Conservation (phyloP, 92 coral and sea anemone species). For the Bergia sp. region DNA sequence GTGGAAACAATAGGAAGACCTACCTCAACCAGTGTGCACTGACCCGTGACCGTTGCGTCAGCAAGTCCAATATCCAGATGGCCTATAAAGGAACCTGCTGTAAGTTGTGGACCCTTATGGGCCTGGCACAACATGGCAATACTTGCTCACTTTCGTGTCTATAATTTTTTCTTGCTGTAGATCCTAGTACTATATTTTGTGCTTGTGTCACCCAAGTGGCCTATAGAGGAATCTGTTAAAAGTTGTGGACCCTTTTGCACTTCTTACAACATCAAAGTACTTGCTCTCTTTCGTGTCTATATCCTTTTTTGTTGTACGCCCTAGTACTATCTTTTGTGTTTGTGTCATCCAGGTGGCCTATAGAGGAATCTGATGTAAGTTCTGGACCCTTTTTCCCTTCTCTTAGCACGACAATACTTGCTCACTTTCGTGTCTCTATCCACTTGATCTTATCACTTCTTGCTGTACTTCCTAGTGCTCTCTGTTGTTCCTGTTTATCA, state of each 20-base stretch:
- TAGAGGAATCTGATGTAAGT: constrained; percentile 86
- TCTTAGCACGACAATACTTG: background rate
- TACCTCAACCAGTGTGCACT: constrained; percentile 89
- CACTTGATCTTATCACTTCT: background rate
- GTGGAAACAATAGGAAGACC: constrained; percentile 90
- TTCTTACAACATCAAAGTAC: too few relatives aligned
- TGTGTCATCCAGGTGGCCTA: constrained; percentile 47
- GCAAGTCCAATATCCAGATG: constrained; percentile 55
- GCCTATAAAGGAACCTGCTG: constrained; percentile 86
- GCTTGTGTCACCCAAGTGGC: constrained; percentile 33
- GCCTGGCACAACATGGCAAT: background rate
- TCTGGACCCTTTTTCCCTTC: background rate
- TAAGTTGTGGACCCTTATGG: constrained; percentile 46
- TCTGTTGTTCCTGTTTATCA: background rate
- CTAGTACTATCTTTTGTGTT: too few relatives aligned
- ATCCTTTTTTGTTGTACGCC: too few relatives aligned
- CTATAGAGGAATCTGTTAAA: constrained; percentile 81
- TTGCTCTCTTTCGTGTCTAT: too few relatives aligned
- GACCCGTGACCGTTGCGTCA: constrained; percentile 77
- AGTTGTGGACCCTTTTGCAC: constrained; percentile 12
- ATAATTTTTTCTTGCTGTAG: background rate
- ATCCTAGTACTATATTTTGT: background rate
- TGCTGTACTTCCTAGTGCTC: background rate
- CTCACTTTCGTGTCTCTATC: background rate
- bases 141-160: background rate